Evolutionary conservation across 2,113 vertebrate genomes (phyloP), one percentile per base, ranked within the genome.

Genomic region (Prolemur simus): DNA sequence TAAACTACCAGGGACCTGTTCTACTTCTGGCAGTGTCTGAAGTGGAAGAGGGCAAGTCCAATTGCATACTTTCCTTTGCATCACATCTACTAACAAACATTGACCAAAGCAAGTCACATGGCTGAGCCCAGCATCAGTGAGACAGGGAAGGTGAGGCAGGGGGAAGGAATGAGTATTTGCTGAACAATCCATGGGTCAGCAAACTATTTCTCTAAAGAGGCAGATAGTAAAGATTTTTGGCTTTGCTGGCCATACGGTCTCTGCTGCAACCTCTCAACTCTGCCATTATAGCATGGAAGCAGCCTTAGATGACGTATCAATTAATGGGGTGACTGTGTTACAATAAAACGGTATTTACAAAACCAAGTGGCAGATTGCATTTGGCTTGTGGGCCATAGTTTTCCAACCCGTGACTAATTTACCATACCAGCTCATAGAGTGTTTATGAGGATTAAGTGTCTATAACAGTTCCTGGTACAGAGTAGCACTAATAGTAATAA

Each of bases 381-480:
- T 74, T 89, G 89, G 21, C 17, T 76, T 20, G 18, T 63, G 18
- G 68, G 29, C 27, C n/a, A 47, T 23, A 52, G 63, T 83, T 96
- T 96, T 87, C 69, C 42, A 64, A 69, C 3, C 45, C 54, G 12
- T 90, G 27, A 74, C n/a, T 84, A 37, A 25, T 71, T 71, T 87
- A 73, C 9, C n/a, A 37, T 47, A 77, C 15, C 13, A 85, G 11
- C 49, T 82, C 58, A 64, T 15, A 49, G 71, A 80, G 14, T 71
- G 94, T 73, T 95, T 93, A 49, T 95, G 21, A 81, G 21, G 78
- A 76, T 73, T 88, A 73, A 88, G 49, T 60, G 4, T 18, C 56
- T 66, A 10, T 42, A 87, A 92, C 13, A 73, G 54, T 66, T 80
- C 42, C 66, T 47, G 42, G 63, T 76, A 4, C 73, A 47, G 73